A percentile compares a stretch with the other conserved stretches of the same genome.
phyloP scores from a whole-genome alignment of 2,888 invertebrate species.

The Acanthosepion pharaonis region DNA sequence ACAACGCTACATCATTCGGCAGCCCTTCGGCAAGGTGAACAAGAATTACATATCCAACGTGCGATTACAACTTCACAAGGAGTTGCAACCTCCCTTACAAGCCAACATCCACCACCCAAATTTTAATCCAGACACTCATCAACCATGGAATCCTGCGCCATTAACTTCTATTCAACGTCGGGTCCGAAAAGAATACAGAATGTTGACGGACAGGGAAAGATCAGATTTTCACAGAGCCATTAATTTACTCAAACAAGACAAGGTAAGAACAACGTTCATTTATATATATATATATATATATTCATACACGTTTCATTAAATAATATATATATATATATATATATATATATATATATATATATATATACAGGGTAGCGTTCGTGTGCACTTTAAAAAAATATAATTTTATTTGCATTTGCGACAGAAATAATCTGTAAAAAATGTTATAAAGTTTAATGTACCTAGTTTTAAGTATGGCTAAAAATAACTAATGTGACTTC shows the following conservation, averaged over 20 bases:
- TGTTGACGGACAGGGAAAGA: conserved; percentile 54
- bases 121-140: neutral
- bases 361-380: no score
- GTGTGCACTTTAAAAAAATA: no score
- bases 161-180: neutral
- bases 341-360: neutral
- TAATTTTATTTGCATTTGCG: no score
- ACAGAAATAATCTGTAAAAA: no score
- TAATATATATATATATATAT: neutral
- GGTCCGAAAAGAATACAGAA: conserved; percentile 56
- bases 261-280: conserved; percentile 48
- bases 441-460: no score
- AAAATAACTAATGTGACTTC: no score
- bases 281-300: neutral
- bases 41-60: neutral
- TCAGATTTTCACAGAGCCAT: conserved; percentile 54
- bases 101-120: neutral
- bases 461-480: no score
- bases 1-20: neutral
- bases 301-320: no score
- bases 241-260: conserved; percentile 53
- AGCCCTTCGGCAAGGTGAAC: neutral
- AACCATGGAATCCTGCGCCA: neutral
- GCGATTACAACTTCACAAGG: neutral
- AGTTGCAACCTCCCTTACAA: neutral